Evolutionary conservation across 2,797 vertebrate species (phyloP), one percentile per base, ranked within the genome.

Genomic region (Tangara arthus): DNA sequence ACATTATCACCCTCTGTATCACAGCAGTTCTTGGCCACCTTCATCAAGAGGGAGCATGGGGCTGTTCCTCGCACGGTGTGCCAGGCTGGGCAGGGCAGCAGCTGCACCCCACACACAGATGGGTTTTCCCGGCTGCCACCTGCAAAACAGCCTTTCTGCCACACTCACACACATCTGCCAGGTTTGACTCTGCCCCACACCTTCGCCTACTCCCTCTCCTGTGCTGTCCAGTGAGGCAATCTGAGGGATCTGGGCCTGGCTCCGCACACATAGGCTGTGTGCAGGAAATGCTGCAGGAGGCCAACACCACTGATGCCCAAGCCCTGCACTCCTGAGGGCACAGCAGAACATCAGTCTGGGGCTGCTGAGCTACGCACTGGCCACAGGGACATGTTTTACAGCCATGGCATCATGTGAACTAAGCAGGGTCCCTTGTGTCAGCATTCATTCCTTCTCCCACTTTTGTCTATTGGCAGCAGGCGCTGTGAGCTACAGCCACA

Each of bases 211-310:
- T 77, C 60, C 35, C 47, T 19, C n/a, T 32, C 15, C 47, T 15
- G 20, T 0, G 0, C n/a, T n/a, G 50, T 46, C 27, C 84, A 17
- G 3, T 0, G 0, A 53, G n/a, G 46, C n/a, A 22, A 32, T 7
- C 23, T 1, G 9, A 37, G 27, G 2, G 13, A 60, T 28, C 46
- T 15, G 32, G 0, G 3, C 30, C 32, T 21, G 10, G 68, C 34
- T 27, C 14, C n/a, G 34, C 37, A 35, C 3, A 8, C 16, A 12
- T 0, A 6, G 0, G 7, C 1, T 20, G 22, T 0, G 1, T 8
- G 56, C 13, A 17, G 35, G 37, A 41, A 41, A 2, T 4, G 32
- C 56, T 81, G 37, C 37, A 11, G 32, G 32, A 39, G 13, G 21
- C 52, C 70, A 49, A 11, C 52, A 27, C 18, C 8, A 1, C 42